phyloP scores from a whole-genome alignment of 2,888 invertebrate species.

The Nipponacmea schrenckii region DNA sequence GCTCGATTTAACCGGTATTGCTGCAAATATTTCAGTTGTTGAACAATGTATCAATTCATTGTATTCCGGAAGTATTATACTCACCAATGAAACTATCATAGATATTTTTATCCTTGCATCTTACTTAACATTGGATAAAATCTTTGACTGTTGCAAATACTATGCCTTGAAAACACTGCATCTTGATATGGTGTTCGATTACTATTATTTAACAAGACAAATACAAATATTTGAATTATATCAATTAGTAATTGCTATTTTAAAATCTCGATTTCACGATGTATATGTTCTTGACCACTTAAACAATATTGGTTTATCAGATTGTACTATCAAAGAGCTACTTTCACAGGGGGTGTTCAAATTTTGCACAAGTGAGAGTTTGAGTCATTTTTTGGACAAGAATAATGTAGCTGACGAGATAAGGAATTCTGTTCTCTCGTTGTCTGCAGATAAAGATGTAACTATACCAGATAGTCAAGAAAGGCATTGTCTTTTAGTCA shows the following conservation, averaged over 20 bases:
- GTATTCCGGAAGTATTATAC: background rate
- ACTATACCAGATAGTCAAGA: too few species aligned
- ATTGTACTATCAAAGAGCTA: too few species aligned
- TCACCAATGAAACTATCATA: background rate
- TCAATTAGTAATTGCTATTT: background rate
- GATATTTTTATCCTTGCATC: background rate
- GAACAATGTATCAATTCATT: background rate
- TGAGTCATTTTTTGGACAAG: too few species aligned
- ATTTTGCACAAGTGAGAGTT: too few species aligned
- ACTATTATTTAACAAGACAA: background rate
- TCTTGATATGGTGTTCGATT: background rate
- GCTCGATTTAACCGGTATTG: background rate
- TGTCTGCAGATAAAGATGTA: too few species aligned
- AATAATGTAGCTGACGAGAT: too few species aligned
- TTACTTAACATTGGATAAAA: background rate
- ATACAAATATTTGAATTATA: background rate
- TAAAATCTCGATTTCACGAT: conserved; percentile 2
- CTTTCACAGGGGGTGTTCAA: too few species aligned
- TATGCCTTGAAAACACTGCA: background rate
- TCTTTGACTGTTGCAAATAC: background rate
- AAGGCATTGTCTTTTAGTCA: too few species aligned
- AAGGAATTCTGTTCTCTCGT: too few species aligned
- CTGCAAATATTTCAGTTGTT: background rate
- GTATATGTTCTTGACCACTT: background rate
- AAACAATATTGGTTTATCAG: too few species aligned